A percentile compares a stretch with the other conserved stretches of the same genome.
phyloP scores from a whole-genome alignment of 2,797 vertebrate genomes.

The Pipistrellus nathusii region DNA sequence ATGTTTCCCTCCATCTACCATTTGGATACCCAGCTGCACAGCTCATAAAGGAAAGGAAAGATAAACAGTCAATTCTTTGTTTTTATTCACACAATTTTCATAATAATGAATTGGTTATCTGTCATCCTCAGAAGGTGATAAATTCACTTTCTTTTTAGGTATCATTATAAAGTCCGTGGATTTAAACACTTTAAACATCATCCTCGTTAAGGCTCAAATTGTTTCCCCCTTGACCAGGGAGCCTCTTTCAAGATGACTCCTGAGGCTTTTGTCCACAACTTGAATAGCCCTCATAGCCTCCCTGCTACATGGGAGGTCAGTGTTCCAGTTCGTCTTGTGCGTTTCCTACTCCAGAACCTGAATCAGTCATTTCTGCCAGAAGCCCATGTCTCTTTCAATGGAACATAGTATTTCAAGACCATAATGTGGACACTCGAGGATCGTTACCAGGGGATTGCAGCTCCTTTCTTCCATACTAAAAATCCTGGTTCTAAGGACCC shows the following conservation, averaged over 20 bases:
- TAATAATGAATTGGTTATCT: neutral
- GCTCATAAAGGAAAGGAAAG: neutral
- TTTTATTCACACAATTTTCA: conserved; percentile 45
- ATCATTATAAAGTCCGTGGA: neutral
- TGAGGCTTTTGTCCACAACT: neutral
- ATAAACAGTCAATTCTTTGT: neutral
- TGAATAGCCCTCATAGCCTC: neutral
- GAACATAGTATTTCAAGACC: neutral
- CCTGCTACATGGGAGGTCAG: neutral
- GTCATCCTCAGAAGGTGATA: neutral
- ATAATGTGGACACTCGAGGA: neutral
- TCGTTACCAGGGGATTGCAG: neutral
- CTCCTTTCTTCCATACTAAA: neutral
- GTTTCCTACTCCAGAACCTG: neutral
- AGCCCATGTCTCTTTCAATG: neutral
- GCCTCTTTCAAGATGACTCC: neutral
- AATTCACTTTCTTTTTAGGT: conserved; percentile 6
- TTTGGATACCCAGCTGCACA: conserved; percentile 3
- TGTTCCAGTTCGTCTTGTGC: neutral
- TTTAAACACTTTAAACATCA: conserved; percentile 46
- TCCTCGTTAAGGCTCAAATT: conserved; percentile 6
- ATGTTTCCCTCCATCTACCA: neutral
- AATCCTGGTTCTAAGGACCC: neutral
- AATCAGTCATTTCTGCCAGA: conserved; percentile 33
- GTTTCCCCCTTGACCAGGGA: neutral